Base-by-base conservation (phyloP, 2,113 vertebrate species). In the Channa argus region DNA sequence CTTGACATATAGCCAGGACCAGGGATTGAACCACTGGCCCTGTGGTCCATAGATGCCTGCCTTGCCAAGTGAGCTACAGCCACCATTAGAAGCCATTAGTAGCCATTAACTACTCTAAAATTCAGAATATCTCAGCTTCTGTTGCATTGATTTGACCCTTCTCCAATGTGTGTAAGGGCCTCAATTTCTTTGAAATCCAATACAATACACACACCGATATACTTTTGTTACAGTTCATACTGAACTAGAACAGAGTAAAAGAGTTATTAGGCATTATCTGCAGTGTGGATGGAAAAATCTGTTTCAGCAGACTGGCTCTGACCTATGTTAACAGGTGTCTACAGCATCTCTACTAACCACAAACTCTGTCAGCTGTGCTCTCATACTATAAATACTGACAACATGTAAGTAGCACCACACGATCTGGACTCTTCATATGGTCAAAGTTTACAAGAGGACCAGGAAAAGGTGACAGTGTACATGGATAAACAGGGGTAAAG, bases 341-440 rank as follows among this genome's bases (percentile, higher is more conserved):
- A 67, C 66, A 79, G 71, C 56, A 71, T 74, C 55, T 74, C 74
- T 46, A 13, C 72, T 71, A 68, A 55, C 73, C 64, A 56, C 63
- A 79, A 67, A 71, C 63, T 15, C 83, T 38, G 47, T 84, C 86
- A 76, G 81, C 73, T 73, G 69, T 67, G 77, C 71, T 80, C 79
- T 43, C 82, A 78, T 73, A 63, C 89, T 86, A 89, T 90, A 87
- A 90, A 91, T 91, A 89, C 71, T 6, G 58, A 60, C 52, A 47
- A 3, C 44, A 61, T 61, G 47, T 85, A 79, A 86, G 63, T 72
- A 53, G 51, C 79, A 52, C 76, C 51, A 53, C n/a, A 12, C 41
- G 45, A 64, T 77, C 53, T 77, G 71, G 85, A 87, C 73, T 65
- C 80, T 45, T 59, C 6, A 54, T 37, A 46, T 41, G 65, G 63